Percentiles rank a stretch among this genome's conserved stretches.
These are phyloP conservation scores for Drosophila punjabiensis DNA, from an alignment of 1,140 invertebrate species.

Conservation along the genomic window DNA sequence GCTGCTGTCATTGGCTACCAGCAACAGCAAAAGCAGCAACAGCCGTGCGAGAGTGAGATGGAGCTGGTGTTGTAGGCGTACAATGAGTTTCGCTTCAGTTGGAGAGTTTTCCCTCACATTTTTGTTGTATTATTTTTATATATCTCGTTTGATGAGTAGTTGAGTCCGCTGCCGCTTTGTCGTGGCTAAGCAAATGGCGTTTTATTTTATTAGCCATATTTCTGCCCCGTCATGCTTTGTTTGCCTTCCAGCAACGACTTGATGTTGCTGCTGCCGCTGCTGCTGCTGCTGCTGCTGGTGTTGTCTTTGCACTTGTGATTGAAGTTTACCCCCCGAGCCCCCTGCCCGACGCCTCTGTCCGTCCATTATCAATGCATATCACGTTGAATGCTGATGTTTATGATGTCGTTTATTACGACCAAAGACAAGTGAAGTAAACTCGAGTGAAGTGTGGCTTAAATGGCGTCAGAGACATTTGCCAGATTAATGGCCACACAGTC, in stretches of 20 bases:
- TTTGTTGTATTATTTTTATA: slow-evolving; percentile 37
- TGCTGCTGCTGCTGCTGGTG: slow-evolving; percentile 35
- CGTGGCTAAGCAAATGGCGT: slow-evolving; percentile 71
- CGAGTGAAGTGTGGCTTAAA: slow-evolving; percentile 78
- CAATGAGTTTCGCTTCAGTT: slow-evolving; percentile 28
- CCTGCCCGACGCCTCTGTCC: neutral
- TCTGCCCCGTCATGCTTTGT: slow-evolving; percentile 78
- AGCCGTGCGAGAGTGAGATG: neutral
- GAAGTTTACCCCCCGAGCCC: slow-evolving; percentile 24
- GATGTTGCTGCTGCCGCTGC: slow-evolving; percentile 15
- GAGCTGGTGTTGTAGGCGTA: slow-evolving; percentile 57
- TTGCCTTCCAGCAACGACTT: slow-evolving; percentile 56
- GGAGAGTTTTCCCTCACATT: slow-evolving; percentile 30
- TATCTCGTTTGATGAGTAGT: slow-evolving; percentile 35
- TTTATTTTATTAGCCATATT: slow-evolving; percentile 83
- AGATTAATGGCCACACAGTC: slow-evolving; percentile 71
- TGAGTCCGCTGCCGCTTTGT: slow-evolving; percentile 19
- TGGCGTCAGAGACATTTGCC: slow-evolving; percentile 78
- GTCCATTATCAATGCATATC: slow-evolving; percentile 82
- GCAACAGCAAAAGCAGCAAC: neutral
- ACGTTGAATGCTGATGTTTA: slow-evolving; percentile 70
- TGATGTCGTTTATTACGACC: slow-evolving; percentile 56
- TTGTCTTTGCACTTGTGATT: slow-evolving; percentile 54
- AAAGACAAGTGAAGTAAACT: slow-evolving; percentile 58
- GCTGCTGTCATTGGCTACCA: slow-evolving; percentile 53